Conservation (phyloP, 2,113 vertebrate genomes). For the Siniperca knerii region DNA sequence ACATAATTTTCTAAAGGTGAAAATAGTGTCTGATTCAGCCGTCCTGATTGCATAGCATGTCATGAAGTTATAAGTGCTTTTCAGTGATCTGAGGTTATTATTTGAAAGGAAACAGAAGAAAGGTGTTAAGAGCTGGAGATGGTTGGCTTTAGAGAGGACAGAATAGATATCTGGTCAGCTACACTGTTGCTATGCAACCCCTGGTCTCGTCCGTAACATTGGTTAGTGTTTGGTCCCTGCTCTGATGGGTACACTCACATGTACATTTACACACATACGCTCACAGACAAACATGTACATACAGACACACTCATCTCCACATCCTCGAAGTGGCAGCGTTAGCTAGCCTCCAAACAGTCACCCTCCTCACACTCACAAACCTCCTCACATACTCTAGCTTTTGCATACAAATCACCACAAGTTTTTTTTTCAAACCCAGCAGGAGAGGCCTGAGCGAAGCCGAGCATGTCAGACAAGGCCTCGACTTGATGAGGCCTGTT, state of each 20-base stretch:
- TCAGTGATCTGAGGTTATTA: constrained; percentile 46
- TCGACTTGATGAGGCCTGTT: constrained; percentile 17
- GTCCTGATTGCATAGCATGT: constrained; percentile 47
- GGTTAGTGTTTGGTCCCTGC: constrained; percentile 66
- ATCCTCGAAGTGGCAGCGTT: constrained; percentile 21
- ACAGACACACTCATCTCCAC: constrained; percentile 23
- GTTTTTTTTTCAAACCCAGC: constrained; percentile 26
- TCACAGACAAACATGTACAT: constrained; percentile 18
- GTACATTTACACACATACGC: constrained; percentile 44
- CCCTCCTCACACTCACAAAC: constrained; percentile 14
- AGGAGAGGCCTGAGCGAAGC: constrained; percentile 29
- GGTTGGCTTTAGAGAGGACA: constrained; percentile 68
- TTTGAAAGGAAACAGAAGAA: constrained; percentile 55
- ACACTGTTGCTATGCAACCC: constrained; percentile 87
- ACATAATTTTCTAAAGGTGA: constrained; percentile 41
- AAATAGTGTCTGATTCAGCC: constrained; percentile 32
- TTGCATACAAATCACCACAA: constrained; percentile 45
- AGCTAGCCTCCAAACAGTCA: constrained; percentile 38
- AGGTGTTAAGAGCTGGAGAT: constrained; percentile 65
- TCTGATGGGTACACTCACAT: constrained; percentile 60
- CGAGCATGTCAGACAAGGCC: constrained; percentile 39
- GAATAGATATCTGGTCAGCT: constrained; percentile 81
- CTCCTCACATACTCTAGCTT: constrained; percentile 19
- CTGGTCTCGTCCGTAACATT: constrained; percentile 71
- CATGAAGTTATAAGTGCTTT: constrained; percentile 54